These are phyloP conservation scores for Sycobia sp. DNA, from an alignment of 1,140 invertebrate genomes.

Conservation along the genomic window DNA sequence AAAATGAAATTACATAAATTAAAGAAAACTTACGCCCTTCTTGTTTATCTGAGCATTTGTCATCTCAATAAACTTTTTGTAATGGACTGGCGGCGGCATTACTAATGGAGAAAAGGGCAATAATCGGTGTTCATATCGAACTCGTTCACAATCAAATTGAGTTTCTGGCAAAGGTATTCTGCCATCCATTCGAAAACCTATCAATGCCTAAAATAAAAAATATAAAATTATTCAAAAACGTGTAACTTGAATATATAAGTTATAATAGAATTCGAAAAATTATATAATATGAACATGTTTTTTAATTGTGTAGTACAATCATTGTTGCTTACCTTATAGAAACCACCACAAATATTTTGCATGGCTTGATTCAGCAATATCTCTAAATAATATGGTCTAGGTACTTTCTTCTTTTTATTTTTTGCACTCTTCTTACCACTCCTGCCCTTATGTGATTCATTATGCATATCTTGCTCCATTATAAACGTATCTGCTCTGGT, in stretches of 20 bases:
- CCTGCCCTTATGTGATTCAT: slow-evolving; percentile 61
- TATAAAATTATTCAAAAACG: not conserved
- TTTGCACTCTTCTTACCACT: slow-evolving; percentile 65
- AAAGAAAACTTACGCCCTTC: slow-evolving; percentile 51
- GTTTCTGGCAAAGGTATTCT: slow-evolving; percentile 77
- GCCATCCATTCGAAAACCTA: slow-evolving; percentile 75
- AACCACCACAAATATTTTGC: slow-evolving; percentile 92
- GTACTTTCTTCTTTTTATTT: slow-evolving; percentile 71
- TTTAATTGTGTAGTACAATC: too few relatives aligned
- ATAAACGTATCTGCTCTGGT: slow-evolving; percentile 86
- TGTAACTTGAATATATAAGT: slow-evolving; percentile 33
- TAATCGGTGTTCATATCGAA: slow-evolving; percentile 93
- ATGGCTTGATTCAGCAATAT: slow-evolving; percentile 86
- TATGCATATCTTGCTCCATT: slow-evolving; percentile 74
- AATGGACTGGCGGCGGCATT: slow-evolving; percentile 89
- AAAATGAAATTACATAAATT: not conserved
- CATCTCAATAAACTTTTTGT: slow-evolving; percentile 81
- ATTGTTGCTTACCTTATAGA: slow-evolving; percentile 92
- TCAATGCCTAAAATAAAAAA: slow-evolving; percentile 67
- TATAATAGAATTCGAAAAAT: slow-evolving; percentile 46
- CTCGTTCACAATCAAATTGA: slow-evolving; percentile 91
- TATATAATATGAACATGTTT: slow-evolving; percentile 19
- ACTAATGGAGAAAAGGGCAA: slow-evolving; percentile 83
- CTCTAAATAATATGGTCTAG: slow-evolving; percentile 80
- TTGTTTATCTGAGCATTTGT: slow-evolving; percentile 58